Evolutionary conservation across 2,113 vertebrate genomes (phyloP).

Genomic region (Casuarius casuarius): DNA sequence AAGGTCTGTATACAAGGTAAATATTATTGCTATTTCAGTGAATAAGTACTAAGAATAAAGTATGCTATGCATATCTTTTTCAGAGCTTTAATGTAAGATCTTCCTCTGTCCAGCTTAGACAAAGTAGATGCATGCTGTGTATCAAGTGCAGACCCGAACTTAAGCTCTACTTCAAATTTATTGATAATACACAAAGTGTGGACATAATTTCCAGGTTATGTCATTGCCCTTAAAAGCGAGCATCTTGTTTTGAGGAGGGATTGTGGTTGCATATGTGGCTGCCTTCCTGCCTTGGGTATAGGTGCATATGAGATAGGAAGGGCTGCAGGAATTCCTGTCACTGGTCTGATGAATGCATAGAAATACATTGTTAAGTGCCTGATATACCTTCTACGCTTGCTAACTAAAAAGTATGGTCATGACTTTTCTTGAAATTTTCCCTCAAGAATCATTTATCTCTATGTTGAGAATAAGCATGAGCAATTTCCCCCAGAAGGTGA

Average conservation of each 20-base stretch:
- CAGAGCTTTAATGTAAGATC: conserved; percentile 1
- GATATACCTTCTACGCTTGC: not conserved
- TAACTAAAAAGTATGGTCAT: not conserved
- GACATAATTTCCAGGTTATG: conserved; percentile 1
- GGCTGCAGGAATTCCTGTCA: not conserved
- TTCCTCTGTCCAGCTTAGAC: conserved; percentile 15
- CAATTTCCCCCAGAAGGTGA: conserved; percentile 31
- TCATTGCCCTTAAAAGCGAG: not conserved
- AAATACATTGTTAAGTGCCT: not conserved
- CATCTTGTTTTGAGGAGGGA: not conserved
- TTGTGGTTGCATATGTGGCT: not conserved
- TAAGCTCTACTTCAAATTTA: not conserved
- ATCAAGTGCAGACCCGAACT: not conserved
- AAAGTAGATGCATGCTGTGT: not conserved
- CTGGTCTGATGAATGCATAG: not conserved
- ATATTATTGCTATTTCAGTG: not conserved
- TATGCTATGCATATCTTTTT: not conserved
- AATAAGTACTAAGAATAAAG: not conserved
- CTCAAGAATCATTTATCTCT: not conserved
- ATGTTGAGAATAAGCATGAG: conserved; percentile 15
- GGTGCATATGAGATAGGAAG: not conserved
- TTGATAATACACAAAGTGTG: not conserved
- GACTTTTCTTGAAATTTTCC: conserved; percentile 23
- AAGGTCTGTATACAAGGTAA: not conserved
- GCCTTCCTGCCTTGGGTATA: not conserved